A percentile compares a stretch with the other conserved stretches of the same genome.
phyloP scores from a whole-genome alignment of 2,888 invertebrate genomes.

The Tipula confusa region DNA sequence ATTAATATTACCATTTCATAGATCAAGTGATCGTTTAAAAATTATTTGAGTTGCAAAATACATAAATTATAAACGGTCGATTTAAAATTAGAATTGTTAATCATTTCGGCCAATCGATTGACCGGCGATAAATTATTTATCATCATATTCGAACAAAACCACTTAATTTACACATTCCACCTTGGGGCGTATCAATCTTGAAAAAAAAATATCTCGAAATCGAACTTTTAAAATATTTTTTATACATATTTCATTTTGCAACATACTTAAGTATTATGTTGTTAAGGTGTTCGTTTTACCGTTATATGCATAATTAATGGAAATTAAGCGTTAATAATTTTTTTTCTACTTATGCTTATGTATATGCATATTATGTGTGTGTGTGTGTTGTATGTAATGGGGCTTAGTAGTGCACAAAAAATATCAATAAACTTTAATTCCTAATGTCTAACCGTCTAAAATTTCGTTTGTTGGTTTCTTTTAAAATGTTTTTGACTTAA shows the following conservation, averaged over 20 bases:
- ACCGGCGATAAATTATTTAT: neutral
- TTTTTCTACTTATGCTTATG: neutral
- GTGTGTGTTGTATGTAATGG: too few relatives aligned
- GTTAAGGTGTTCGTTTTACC: neutral
- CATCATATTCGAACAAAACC: neutral
- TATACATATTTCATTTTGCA: too few relatives aligned
- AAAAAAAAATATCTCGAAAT: neutral
- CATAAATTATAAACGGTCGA: too few relatives aligned
- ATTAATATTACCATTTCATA: too few relatives aligned
- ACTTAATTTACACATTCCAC: neutral
- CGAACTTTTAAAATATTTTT: neutral
- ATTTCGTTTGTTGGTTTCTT: neutral
- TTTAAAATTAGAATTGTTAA: neutral
- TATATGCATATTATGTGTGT: neutral
- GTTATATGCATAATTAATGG: neutral
- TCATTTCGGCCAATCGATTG: neutral
- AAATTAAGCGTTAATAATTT: constrained; percentile 6
- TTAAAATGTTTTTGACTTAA: neutral
- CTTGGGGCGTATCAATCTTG: neutral
- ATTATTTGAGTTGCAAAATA: too few relatives aligned
- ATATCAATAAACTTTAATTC: neutral
- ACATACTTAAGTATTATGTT: neutral
- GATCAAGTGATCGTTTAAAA: too few relatives aligned
- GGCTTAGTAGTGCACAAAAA: neutral
- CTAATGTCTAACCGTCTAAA: neutral